These are phyloP conservation scores for Hydrochoerus hydrochaeris DNA, from an alignment of 2,113 vertebrate species.

Conservation along the genomic window DNA sequence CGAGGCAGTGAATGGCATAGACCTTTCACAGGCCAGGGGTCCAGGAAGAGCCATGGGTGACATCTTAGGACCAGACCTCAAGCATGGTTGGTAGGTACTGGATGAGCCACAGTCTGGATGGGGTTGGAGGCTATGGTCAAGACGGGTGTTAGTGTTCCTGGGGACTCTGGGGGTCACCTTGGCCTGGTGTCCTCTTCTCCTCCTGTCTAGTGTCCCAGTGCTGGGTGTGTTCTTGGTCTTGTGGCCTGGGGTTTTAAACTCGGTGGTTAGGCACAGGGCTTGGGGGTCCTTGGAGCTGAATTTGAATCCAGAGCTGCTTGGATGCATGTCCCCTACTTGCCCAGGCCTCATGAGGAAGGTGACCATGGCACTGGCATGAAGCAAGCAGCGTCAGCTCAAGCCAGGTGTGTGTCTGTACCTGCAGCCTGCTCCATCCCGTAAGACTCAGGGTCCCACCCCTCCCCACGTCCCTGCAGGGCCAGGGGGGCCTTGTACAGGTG, in stretches of 20 bases:
- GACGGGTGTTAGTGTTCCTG: not conserved
- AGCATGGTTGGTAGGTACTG: not conserved
- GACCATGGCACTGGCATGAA: rapidly evolving
- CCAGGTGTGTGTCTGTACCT: not conserved
- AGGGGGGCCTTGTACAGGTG: not conserved
- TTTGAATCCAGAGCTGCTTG: not conserved
- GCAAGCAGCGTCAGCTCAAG: not conserved
- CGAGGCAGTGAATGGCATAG: not conserved
- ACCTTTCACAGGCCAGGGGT: not conserved
- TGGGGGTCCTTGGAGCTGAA: not conserved
- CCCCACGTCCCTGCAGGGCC: not conserved
- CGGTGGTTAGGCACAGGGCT: not conserved
- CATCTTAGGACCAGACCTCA: not conserved
- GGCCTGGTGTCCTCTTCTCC: not conserved
- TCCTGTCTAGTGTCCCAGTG: not conserved
- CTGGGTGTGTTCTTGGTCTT: not conserved
- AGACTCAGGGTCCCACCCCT: too few species aligned
- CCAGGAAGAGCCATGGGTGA: not conserved
- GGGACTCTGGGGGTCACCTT: not conserved
- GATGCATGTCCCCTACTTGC: not conserved
- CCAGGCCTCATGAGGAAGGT: not conserved
- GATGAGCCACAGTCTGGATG: not conserved
- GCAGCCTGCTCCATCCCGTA: not conserved
- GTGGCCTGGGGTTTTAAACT: not conserved
- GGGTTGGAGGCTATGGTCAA: not conserved